phyloP scores from a whole-genome alignment of 2,888 invertebrate species.

The Lathronympha strigana region DNA sequence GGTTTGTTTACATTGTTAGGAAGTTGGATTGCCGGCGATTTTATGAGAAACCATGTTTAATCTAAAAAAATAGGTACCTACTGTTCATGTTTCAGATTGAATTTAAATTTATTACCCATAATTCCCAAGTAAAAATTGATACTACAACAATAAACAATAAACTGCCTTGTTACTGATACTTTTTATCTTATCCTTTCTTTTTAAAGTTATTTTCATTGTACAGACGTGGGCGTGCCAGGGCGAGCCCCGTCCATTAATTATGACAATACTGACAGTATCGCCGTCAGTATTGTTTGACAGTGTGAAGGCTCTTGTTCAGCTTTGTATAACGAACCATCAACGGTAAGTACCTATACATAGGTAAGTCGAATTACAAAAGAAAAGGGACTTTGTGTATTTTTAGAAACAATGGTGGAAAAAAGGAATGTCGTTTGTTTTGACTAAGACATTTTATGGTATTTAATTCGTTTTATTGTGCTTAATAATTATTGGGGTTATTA shows the following conservation, averaged over 20 bases:
- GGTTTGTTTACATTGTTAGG: too few species aligned
- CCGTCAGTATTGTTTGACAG: slow-evolving; percentile 43
- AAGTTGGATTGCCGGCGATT: too few species aligned
- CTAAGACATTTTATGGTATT: too few species aligned
- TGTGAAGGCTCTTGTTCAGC: slow-evolving; percentile 27
- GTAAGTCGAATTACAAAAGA: not conserved
- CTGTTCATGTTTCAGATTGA: not conserved
- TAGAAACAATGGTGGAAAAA: too few species aligned
- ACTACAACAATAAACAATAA: slow-evolving; percentile 2
- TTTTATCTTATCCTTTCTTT: slow-evolving; percentile 4
- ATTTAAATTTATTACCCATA: not conserved
- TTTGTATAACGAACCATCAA: slow-evolving; percentile 7
- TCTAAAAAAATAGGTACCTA: too few species aligned
- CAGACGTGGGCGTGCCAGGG: slow-evolving; percentile 56
- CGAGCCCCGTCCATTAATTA: slow-evolving; percentile 62
- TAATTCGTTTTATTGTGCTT: too few species aligned
- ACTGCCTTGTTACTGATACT: not conserved
- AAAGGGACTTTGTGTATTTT: too few species aligned
- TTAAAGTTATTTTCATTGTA: slow-evolving; percentile 40
- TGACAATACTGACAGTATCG: slow-evolving; percentile 53
- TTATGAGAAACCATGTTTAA: not conserved
- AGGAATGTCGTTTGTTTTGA: too few species aligned
- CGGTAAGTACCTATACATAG: too few species aligned
- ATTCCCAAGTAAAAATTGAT: not conserved
- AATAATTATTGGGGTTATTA: too few species aligned